phyloP scores from a whole-genome alignment of 2,888 invertebrate genomes.

The Lithosia quadra region DNA sequence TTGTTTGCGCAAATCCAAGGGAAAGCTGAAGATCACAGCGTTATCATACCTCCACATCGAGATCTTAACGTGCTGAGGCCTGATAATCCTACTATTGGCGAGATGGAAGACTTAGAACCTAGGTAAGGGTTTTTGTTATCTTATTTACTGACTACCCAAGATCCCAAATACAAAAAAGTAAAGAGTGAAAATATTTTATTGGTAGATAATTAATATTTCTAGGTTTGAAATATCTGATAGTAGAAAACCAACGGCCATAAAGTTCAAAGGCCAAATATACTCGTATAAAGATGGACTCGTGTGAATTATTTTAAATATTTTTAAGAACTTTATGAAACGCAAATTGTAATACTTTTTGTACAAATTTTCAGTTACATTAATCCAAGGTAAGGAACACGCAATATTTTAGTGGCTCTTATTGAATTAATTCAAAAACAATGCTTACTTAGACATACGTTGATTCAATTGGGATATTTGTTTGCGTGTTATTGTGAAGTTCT shows the following conservation, averaged over 20 bases:
- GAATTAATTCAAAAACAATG: neutral
- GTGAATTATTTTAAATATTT: neutral
- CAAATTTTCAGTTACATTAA: conserved; percentile 7
- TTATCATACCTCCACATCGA: conserved; percentile 81
- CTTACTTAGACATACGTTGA: no score
- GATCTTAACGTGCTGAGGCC: conserved; percentile 84
- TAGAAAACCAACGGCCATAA: neutral
- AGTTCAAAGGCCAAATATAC: neutral
- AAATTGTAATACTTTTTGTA: conserved; percentile 7
- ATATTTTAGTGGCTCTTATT: neutral
- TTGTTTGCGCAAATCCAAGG: conserved; percentile 83
- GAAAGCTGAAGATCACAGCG: conserved; percentile 83
- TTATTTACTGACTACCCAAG: neutral
- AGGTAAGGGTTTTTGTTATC: conserved; percentile 73
- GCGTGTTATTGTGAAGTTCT: no score
- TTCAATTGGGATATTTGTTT: no score
- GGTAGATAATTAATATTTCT: neutral
- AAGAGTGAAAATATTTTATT: neutral
- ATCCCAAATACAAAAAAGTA: neutral
- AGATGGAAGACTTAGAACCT: conserved; percentile 88
- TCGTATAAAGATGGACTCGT: neutral
- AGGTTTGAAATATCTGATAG: neutral
- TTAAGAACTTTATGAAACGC: neutral
- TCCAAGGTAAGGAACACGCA: conserved; percentile 10
- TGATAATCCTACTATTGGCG: conserved; percentile 91